Base-by-base conservation (phyloP, 2,113 vertebrate genomes). In the Arenaria interpres region DNA sequence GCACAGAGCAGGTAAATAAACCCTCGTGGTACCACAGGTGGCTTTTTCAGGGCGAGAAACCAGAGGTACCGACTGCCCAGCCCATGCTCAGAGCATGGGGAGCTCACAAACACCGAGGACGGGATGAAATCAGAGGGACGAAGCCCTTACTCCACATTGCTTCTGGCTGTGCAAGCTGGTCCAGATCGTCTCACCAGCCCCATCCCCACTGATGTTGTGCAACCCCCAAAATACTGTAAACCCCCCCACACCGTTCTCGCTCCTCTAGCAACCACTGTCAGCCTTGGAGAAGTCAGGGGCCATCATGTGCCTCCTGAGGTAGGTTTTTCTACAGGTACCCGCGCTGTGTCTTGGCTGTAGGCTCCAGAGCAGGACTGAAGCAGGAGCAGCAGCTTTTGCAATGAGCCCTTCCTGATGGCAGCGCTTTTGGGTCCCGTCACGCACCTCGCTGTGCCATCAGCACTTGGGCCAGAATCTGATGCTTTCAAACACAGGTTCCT, bases 21-120 rank as follows among this genome's bases (percentile, higher is more conserved):
- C 12, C 10, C 45, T 21, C 0, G 0, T 30, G n/a, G 32, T 15
- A 27, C 32, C 41, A 46, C 8, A 28, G 21, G 25, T 23, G 32
- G 28, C 14, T 30, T 66, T 93, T 54, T 32, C 17, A 2, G 33
- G 23, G 20, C 12, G 4, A 51, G n/a, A 66, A 25, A 23, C 27
- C 32, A 8, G 57, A 51, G 28, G 32, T 45, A 45, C n/a, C 30
- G 6, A 4, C 30, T 59, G 30, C 50, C 8, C 30, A 41, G 37
- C 21, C 32, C 9, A 24, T 2, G 2, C 30, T 35, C 0, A 0
- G 51, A 41, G 53, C 54, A 18, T 0, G 6, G 18, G 18, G 32
- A 51, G 33, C 39, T 79, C 41, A 17, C 62, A 37, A 39, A 43
- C 28, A 14, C 14, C 0, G 1, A 33, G 21, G 21, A 32, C 2